A percentile compares a stretch with the other conserved stretches of the same genome.
Evolutionary conservation across 2,888 invertebrate species (phyloP).

Genomic region (Polymixis flavicincta): DNA sequence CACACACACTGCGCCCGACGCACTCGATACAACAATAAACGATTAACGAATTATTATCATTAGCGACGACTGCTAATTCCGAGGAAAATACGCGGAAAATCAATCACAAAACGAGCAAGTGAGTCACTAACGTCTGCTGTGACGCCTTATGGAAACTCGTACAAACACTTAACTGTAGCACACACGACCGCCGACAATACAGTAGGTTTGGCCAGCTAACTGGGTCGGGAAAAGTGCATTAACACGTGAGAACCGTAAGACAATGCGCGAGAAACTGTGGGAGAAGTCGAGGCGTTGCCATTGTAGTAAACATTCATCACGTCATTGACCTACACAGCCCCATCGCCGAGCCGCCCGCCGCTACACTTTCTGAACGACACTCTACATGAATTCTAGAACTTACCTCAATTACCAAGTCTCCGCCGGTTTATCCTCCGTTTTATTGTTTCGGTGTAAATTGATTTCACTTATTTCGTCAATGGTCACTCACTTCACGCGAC

Average conservation of each 20-base stretch:
- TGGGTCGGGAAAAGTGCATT: slow-evolving; percentile 77
- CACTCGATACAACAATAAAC: slow-evolving; percentile 38
- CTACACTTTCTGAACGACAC: slow-evolving; percentile 71
- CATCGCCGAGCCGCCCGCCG: slow-evolving; percentile 51
- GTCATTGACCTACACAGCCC: slow-evolving; percentile 81
- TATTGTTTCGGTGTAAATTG: slow-evolving; percentile 69
- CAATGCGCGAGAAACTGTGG: slow-evolving; percentile 89
- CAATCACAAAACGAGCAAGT: slow-evolving; percentile 68
- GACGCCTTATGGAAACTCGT: slow-evolving; percentile 65
- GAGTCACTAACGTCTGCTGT: slow-evolving; percentile 73
- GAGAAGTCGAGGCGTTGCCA: slow-evolving; percentile 90
- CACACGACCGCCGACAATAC: slow-evolving; percentile 57
- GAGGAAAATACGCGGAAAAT: slow-evolving; percentile 74
- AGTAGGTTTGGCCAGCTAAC: slow-evolving; percentile 65
- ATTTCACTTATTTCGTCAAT: slow-evolving; percentile 79
- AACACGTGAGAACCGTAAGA: slow-evolving; percentile 86
- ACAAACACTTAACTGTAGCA: slow-evolving; percentile 74
- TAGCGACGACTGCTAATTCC: slow-evolving; percentile 59
- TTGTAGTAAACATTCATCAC: slow-evolving; percentile 90
- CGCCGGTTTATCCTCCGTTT: slow-evolving; percentile 64
- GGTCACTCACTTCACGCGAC: slow-evolving; percentile 71
- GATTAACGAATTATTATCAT: slow-evolving; percentile 49
- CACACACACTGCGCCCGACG: slow-evolving; percentile 56
- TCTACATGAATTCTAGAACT: slow-evolving; percentile 68
- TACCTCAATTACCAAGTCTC: slow-evolving; percentile 70